Conservation (phyloP, 2,888 invertebrate genomes). For the Pharmacophagus antenor region DNA sequence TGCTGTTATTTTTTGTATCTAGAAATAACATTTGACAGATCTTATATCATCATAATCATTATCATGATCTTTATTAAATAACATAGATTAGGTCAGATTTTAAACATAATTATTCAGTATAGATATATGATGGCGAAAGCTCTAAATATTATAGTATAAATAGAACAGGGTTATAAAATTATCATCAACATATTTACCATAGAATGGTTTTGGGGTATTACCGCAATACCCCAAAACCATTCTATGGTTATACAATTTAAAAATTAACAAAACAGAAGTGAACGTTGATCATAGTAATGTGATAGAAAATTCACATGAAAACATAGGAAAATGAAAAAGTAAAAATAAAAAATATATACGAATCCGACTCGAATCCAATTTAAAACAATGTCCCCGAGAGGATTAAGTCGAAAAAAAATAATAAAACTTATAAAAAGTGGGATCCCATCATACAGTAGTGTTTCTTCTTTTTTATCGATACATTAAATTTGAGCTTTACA, state of each 20-base stretch:
- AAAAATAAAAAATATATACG: constrained; percentile 49
- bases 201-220: neutral
- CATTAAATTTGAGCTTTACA: neutral
- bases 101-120: too few species aligned
- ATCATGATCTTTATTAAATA: too few species aligned
- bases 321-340: constrained; percentile 3
- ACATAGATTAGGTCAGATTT: too few species aligned
- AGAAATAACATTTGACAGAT: too few species aligned
- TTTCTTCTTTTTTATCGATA: constrained; percentile 1
- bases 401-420: constrained; percentile 67
- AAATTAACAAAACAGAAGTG: neutral
- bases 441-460: constrained; percentile 46
- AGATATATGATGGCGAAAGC: too few species aligned
- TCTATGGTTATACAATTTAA: neutral
- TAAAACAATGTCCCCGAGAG: constrained; percentile 70
- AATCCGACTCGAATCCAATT: constrained; percentile 77
- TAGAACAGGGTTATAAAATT: too few species aligned
- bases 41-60: too few species aligned
- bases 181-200: too few species aligned
- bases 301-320: constrained; percentile 1
- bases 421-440: constrained; percentile 65
- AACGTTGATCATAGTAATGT: too few species aligned
- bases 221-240: too few species aligned
- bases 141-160: too few species aligned
- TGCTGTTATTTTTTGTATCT: too few species aligned